Evolutionary conservation across 2,888 invertebrate species (phyloP).

Genomic region (Acanthosoma haemorrhoidale): DNA sequence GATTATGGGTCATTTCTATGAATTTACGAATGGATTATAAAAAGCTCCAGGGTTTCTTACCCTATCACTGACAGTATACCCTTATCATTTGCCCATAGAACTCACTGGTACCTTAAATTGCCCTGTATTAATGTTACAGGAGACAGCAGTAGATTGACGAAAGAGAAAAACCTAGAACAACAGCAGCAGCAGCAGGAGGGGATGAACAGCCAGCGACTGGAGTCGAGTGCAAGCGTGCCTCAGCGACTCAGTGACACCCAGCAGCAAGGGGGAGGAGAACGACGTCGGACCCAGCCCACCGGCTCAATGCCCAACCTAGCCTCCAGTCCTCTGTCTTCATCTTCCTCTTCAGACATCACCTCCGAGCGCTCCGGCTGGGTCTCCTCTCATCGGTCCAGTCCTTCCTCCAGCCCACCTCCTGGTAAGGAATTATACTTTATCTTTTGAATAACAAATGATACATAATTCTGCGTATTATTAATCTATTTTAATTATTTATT

Average conservation of each 20-base stretch:
- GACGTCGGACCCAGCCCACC: constrained; percentile 48
- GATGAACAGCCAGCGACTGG: constrained; percentile 22
- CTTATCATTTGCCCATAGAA: no score
- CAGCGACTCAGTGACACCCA: constrained; percentile 50
- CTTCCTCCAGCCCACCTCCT: constrained; percentile 46
- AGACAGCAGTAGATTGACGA: not conserved
- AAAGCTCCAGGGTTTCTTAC: no score
- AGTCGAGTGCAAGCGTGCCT: constrained; percentile 59
- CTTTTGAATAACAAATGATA: constrained; percentile 32
- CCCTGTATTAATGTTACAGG: no score
- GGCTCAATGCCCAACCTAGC: constrained; percentile 69
- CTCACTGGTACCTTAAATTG: no score
- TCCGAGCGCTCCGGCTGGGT: constrained; percentile 88
- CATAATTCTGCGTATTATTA: no score
- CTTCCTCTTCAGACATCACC: constrained; percentile 49
- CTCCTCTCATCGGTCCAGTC: constrained; percentile 61
- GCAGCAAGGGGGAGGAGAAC: constrained; percentile 46
- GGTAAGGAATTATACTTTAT: constrained; percentile 32
- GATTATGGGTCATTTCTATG: no score
- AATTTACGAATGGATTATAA: no score
- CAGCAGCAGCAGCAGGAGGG: not conserved
- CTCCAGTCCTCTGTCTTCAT: constrained; percentile 44
- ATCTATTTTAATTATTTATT: no score
- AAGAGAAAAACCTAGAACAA: not conserved
- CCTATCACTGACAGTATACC: no score